Percentiles rank a stretch among this genome's conserved stretches.
These are phyloP conservation scores for Cepaea hortensis DNA, from an alignment of 2,888 invertebrate species.

Conservation along the genomic window DNA sequence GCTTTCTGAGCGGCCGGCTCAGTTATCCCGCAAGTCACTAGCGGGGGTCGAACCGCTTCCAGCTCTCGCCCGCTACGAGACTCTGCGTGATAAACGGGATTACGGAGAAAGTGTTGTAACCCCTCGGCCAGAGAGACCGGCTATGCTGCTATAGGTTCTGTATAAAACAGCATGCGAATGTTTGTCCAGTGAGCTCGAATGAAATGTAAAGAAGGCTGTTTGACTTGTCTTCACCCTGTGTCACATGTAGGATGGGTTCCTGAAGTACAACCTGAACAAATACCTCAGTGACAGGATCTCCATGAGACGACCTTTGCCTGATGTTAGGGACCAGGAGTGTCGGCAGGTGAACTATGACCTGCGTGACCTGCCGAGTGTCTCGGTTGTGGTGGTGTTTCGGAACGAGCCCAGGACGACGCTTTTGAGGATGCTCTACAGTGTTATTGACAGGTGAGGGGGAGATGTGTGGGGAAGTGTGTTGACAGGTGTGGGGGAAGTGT, in stretches of 20 bases:
- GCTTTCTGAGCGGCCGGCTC: too few species aligned
- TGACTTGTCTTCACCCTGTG: too few species aligned
- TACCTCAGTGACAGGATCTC: slow-evolving; percentile 36
- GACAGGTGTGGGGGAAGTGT: not conserved
- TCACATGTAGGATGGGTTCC: slow-evolving; percentile 14
- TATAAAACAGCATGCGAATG: too few species aligned
- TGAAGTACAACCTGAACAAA: slow-evolving; percentile 11
- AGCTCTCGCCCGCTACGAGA: too few species aligned
- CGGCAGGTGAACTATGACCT: not conserved
- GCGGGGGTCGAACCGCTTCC: too few species aligned
- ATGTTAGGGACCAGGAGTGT: not conserved
- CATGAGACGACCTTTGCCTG: slow-evolving; percentile 26
- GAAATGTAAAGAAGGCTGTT: too few species aligned
- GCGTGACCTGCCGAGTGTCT: not conserved
- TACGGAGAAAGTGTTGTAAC: too few species aligned
- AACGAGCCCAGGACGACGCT: slow-evolving; percentile 31
- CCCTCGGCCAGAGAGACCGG: too few species aligned
- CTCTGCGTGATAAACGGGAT: too few species aligned
- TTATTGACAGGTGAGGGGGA: slow-evolving; percentile 32
- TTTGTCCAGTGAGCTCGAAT: too few species aligned
- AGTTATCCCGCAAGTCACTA: too few species aligned
- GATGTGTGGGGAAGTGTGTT: not conserved
- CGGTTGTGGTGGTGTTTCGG: slow-evolving; percentile 28
- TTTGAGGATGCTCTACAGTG: slow-evolving; percentile 32
- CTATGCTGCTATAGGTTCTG: too few species aligned